Conservation (phyloP, 2,888 invertebrate genomes). For the Trichopria drosophilae region DNA sequence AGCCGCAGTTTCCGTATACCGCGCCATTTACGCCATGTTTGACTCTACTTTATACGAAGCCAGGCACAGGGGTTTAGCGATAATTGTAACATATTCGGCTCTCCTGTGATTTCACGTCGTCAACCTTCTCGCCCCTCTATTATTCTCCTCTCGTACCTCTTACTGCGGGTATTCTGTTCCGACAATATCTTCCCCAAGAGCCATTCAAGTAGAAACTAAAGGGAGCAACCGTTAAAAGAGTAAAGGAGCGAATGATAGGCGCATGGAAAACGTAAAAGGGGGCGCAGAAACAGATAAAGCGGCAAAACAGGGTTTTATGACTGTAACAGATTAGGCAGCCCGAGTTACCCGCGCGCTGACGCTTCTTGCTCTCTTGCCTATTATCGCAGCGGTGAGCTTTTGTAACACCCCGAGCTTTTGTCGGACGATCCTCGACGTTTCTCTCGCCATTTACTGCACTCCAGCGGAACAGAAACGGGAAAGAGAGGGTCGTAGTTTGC, state of each 20-base stretch:
- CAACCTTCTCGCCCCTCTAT: constrained; percentile 15
- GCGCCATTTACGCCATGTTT: constrained; percentile 25
- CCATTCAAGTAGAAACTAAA: constrained; percentile 40
- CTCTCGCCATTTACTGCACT: no score
- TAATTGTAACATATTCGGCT: constrained; percentile 57
- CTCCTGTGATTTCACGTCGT: constrained; percentile 35
- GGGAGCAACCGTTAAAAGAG: constrained; percentile 36
- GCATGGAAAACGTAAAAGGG: constrained; percentile 14
- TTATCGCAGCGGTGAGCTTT: no score
- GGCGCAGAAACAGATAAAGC: constrained; percentile 34
- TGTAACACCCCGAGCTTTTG: no score
- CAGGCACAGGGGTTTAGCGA: constrained; percentile 46
- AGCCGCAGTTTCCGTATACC: constrained; percentile 18
- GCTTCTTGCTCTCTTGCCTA: no score
- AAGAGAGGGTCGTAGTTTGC: no score
- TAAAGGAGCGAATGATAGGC: constrained; percentile 27
- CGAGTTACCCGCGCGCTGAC: constrained; percentile 37
- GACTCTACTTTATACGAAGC: constrained; percentile 13
- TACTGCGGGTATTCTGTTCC: constrained; percentile 27
- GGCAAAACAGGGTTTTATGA: constrained; percentile 56
- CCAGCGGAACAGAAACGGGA: no score
- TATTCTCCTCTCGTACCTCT: constrained; percentile 3
- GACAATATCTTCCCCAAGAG: constrained; percentile 40
- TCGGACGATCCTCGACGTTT: no score
- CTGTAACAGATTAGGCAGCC: constrained; percentile 56